Percentiles rank a stretch among this genome's conserved stretches.
Evolutionary conservation across 2,113 vertebrate genomes (phyloP).

Genomic region (Orcinus orca): DNA sequence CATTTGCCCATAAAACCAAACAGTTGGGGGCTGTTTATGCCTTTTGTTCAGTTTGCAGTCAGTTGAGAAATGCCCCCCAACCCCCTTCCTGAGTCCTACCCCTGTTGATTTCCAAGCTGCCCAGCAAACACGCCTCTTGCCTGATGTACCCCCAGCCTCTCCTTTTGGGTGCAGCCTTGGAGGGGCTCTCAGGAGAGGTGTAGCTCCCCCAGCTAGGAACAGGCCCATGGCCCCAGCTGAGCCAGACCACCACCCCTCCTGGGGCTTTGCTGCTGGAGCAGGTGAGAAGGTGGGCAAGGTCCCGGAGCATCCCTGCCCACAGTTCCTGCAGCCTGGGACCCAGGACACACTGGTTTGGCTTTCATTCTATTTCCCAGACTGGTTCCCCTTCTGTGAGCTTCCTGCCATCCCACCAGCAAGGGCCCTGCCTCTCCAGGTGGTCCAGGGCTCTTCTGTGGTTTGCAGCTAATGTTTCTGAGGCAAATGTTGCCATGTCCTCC

Average conservation of each 20-base stretch:
- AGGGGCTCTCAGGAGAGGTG: background rate
- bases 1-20: background rate
- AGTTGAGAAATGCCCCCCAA: rapidly evolving
- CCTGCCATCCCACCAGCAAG: background rate
- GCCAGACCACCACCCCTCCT: background rate
- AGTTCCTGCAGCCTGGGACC: no score
- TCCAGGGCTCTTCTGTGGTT: background rate
- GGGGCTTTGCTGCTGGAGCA: background rate
- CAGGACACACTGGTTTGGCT: no score
- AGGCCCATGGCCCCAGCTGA: background rate
- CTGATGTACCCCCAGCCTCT: background rate
- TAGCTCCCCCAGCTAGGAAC: no score
- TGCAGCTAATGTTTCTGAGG: background rate
- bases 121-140: background rate
- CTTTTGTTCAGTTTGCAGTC: background rate
- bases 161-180: background rate
- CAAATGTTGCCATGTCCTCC: background rate
- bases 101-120: background rate
- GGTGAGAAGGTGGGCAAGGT: background rate
- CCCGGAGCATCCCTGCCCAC: background rate
- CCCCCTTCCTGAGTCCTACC: background rate
- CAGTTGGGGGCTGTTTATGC: background rate
- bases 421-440: background rate
- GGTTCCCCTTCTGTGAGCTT: background rate
- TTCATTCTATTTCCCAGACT: background rate